phyloP scores from a whole-genome alignment of 2,797 vertebrate genomes.

The Malurus splendens region DNA sequence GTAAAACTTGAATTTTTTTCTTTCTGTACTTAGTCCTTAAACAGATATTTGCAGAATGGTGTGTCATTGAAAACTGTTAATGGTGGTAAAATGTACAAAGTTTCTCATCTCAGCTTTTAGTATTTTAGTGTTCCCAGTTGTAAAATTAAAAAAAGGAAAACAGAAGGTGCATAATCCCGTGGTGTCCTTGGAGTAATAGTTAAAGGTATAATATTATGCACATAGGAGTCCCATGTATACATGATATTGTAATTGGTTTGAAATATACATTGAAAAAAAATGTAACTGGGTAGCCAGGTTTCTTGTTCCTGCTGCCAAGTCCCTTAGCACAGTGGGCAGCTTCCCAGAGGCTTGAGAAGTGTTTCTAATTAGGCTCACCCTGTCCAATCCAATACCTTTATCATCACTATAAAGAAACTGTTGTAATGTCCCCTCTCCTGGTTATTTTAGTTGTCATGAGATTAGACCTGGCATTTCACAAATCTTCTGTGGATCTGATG shows the following conservation, averaged over 20 bases:
- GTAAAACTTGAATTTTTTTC: not conserved
- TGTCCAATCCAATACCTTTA: constrained; percentile 50
- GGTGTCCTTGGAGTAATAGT: constrained; percentile 56
- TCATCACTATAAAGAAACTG: constrained; percentile 44
- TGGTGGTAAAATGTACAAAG: constrained; percentile 37
- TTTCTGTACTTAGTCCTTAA: not conserved
- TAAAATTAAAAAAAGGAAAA: constrained; percentile 59
- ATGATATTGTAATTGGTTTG: constrained; percentile 37
- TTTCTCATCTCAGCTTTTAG: constrained; percentile 59
- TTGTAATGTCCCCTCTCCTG: not conserved
- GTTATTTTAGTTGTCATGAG: constrained; percentile 41
- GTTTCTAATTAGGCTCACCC: constrained; percentile 46
- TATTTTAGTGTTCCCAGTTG: constrained; percentile 62
- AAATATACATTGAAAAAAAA: constrained; percentile 28
- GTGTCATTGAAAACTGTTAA: constrained; percentile 41
- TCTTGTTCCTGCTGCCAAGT: constrained; percentile 11
- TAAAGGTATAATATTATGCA: constrained; percentile 55
- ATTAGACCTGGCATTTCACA: constrained; percentile 47
- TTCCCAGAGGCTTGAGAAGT: constrained; percentile 43
- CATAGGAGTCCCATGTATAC: constrained; percentile 22
- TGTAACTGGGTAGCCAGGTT: not conserved
- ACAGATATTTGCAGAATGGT: constrained; percentile 12
- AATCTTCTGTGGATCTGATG: constrained; percentile 35
- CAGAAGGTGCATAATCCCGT: constrained; percentile 57
- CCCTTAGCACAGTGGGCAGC: constrained; percentile 43